Percentiles rank a stretch among this genome's conserved stretches.
These are phyloP conservation scores for Heliconius charithonia DNA, from an alignment of 2,888 invertebrate species.

Conservation along the genomic window DNA sequence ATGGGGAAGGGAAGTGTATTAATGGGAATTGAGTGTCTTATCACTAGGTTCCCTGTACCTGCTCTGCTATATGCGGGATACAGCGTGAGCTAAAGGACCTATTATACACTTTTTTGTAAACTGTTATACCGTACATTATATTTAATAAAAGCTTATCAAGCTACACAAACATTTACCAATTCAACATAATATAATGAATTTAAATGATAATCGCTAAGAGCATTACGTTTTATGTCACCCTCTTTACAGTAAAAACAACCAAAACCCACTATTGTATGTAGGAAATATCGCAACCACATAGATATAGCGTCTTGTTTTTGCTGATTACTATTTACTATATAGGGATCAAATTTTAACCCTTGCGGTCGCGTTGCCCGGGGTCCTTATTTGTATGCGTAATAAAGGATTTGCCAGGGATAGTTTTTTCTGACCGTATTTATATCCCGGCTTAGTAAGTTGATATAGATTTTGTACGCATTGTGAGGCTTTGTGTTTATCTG, in stretches of 20 bases:
- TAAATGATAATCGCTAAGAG: conserved; percentile 2
- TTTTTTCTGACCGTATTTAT: conserved; percentile 28
- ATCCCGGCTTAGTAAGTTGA: conserved; percentile 26
- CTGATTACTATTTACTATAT: conserved; percentile 25
- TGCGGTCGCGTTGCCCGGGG: conserved; percentile 28
- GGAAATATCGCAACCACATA: not conserved
- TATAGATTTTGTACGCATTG: conserved; percentile 6
- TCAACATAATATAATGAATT: not conserved
- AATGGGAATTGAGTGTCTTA: not conserved
- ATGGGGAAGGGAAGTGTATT: not conserved
- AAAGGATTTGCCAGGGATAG: conserved; percentile 24
- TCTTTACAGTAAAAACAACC: not conserved
- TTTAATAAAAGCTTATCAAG: not conserved
- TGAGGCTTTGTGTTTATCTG: conserved; percentile 12
- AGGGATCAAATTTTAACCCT: conserved; percentile 32
- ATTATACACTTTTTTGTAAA: too few species aligned
- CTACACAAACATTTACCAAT: not conserved
- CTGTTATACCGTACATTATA: too few species aligned
- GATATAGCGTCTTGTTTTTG: conserved; percentile 1
- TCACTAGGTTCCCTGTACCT: not conserved
- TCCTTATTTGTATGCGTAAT: conserved; percentile 25
- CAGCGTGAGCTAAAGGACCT: too few species aligned
- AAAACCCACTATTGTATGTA: not conserved
- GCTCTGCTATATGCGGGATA: too few species aligned
- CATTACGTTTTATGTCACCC: not conserved